A percentile compares a stretch with the other conserved stretches of the same genome.
These are phyloP conservation scores for Leptatherina wallacei DNA, from an alignment of 2,797 vertebrate species.

Conservation along the genomic window DNA sequence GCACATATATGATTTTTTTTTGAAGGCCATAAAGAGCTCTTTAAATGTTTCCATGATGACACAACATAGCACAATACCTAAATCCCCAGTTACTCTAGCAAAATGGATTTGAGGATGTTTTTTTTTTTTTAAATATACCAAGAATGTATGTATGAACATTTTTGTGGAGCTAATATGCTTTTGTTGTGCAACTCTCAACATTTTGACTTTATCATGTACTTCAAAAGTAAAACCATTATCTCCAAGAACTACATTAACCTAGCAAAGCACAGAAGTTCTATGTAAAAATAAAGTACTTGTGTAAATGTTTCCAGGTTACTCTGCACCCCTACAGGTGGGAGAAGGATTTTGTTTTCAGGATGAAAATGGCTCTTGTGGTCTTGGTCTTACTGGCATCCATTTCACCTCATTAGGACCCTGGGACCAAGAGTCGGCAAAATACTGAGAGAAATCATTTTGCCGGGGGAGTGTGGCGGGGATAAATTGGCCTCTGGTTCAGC, in stretches of 20 bases:
- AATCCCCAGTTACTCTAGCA: not conserved
- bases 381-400: conserved; percentile 79
- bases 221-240: not conserved
- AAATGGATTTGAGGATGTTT: not conserved
- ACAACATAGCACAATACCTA: not conserved
- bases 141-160: no score
- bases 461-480: conserved; percentile 68
- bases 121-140: no score
- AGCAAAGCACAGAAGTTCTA: not conserved
- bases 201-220: not conserved
- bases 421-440: conserved; percentile 73
- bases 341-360: conserved; percentile 46
- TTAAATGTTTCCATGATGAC: not conserved
- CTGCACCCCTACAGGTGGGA: conserved; percentile 27
- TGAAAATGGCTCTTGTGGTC: conserved; percentile 60
- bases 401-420: conserved; percentile 83
- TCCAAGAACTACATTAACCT: not conserved
- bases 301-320: conserved; percentile 32
- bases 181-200: not conserved
- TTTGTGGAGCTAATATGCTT: not conserved
- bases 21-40: not conserved
- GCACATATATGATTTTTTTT: not conserved
- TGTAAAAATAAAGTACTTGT: conserved; percentile 6
- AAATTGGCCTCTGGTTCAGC: conserved; percentile 82
- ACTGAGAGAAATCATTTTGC: conserved; percentile 76